Evolutionary conservation across 2,888 invertebrate species (phyloP).

Genomic region (Strigamia maritima): DNA sequence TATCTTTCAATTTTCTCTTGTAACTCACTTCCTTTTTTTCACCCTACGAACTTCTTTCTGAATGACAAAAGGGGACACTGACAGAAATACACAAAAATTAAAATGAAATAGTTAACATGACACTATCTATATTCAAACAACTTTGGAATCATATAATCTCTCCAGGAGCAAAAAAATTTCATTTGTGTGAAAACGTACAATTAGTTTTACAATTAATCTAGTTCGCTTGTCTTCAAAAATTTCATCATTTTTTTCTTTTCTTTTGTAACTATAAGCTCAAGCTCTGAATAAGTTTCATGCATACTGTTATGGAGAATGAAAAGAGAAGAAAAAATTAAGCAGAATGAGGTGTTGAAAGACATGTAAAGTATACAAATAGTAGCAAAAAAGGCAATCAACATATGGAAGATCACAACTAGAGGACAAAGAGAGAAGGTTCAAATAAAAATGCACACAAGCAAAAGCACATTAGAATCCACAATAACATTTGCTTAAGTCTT

Average conservation of each 20-base stretch:
- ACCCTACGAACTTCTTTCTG: conserved; percentile 7
- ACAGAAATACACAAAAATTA: conserved; percentile 31
- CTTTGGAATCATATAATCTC: conserved; percentile 31
- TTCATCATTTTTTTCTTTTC: background rate
- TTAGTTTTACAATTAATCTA: conserved; percentile 28
- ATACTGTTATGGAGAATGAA: conserved; percentile 27
- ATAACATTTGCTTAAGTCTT: conserved; percentile 22
- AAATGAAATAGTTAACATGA: conserved; percentile 27
- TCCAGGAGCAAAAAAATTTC: conserved; percentile 32
- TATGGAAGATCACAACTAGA: conserved; percentile 34
- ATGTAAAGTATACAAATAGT: conserved; percentile 33
- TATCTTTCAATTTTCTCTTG: conserved; percentile 12
- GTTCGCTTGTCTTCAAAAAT: conserved; percentile 22
- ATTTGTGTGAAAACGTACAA: conserved; percentile 18
- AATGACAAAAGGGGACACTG: conserved; percentile 34
- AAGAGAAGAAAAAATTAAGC: conserved; percentile 20
- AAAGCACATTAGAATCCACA: conserved; percentile 32
- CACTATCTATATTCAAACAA: conserved; percentile 32
- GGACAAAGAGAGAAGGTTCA: conserved; percentile 32
- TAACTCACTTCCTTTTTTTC: background rate
- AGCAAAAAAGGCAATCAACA: conserved; percentile 32
- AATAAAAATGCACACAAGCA: conserved; percentile 27
- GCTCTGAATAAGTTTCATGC: conserved; percentile 34
- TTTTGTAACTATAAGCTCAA: conserved; percentile 24
- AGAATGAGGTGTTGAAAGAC: conserved; percentile 32